phyloP scores from a whole-genome alignment of 2,888 invertebrate genomes.

The Rhagonycha fulva region DNA sequence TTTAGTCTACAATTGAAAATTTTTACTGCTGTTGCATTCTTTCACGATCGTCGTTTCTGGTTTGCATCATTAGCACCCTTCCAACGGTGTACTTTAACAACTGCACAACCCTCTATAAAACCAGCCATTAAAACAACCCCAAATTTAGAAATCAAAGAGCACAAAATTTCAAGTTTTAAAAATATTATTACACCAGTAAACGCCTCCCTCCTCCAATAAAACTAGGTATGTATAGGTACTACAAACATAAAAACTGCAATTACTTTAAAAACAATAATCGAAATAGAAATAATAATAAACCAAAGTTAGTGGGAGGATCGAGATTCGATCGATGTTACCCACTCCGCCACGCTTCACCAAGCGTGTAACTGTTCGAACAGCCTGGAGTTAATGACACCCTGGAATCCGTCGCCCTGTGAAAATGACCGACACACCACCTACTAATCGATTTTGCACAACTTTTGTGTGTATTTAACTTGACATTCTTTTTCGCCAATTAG shows the following conservation, averaged over 20 bases:
- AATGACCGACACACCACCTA: constrained; percentile 31
- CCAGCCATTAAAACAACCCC: constrained; percentile 7
- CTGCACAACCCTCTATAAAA: constrained; percentile 3
- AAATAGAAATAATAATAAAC: neutral
- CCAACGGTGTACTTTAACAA: constrained; percentile 8
- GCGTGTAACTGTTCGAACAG: constrained; percentile 27
- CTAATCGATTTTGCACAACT: constrained; percentile 35
- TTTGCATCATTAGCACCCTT: constrained; percentile 30
- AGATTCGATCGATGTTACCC: constrained; percentile 18
- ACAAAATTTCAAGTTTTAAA: neutral
- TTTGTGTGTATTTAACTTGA: constrained; percentile 35
- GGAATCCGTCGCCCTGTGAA: constrained; percentile 26
- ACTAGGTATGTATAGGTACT: neutral
- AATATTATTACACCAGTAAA: neutral
- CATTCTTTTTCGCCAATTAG: constrained; percentile 35
- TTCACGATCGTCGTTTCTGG: constrained; percentile 30
- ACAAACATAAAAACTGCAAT: neutral
- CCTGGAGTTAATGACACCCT: constrained; percentile 28
- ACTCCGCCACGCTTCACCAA: constrained; percentile 22
- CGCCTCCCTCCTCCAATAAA: neutral
- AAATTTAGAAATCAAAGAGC: constrained; percentile 11
- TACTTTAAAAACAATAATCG: neutral
- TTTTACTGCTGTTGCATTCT: constrained; percentile 28
- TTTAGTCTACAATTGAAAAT: constrained; percentile 1
- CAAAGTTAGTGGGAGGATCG: constrained; percentile 10